Conservation (phyloP, 2,797 vertebrate species). For the Eutrigla gurnardus region DNA sequence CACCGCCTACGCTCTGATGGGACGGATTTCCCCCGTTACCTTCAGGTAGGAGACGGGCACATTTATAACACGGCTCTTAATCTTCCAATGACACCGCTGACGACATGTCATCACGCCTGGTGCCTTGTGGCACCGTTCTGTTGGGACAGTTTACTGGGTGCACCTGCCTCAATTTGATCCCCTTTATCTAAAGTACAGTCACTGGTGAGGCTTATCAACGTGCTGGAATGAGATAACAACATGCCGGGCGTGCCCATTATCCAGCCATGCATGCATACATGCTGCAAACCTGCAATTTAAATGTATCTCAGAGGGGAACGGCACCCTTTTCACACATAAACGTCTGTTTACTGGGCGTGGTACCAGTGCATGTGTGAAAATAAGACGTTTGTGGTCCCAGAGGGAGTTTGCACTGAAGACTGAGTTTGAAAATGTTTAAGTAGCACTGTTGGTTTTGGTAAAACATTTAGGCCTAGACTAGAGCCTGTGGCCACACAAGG, state of each 20-base stretch:
- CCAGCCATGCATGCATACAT: background rate
- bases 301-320: background rate
- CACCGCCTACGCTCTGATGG: conserved; percentile 96
- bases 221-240: conserved; percentile 12
- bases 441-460: too few species aligned
- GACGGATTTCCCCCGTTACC: conserved; percentile 95
- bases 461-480: too few species aligned
- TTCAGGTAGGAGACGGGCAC: conserved; percentile 88
- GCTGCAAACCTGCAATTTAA: background rate
- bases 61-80: background rate
- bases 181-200: conserved; percentile 3
- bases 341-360: background rate
- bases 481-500: too few species aligned
- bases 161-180: background rate
- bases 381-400: background rate
- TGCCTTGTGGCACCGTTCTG: background rate
- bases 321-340: background rate
- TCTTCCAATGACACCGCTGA: background rate
- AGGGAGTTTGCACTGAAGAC: background rate
- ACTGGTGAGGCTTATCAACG: background rate
- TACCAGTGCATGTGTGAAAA: background rate
- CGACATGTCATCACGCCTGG: background rate
- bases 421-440: background rate
- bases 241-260: background rate
- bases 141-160: background rate